Evolutionary conservation across 2,797 vertebrate species (phyloP).

Genomic region (Lepus townsendii): DNA sequence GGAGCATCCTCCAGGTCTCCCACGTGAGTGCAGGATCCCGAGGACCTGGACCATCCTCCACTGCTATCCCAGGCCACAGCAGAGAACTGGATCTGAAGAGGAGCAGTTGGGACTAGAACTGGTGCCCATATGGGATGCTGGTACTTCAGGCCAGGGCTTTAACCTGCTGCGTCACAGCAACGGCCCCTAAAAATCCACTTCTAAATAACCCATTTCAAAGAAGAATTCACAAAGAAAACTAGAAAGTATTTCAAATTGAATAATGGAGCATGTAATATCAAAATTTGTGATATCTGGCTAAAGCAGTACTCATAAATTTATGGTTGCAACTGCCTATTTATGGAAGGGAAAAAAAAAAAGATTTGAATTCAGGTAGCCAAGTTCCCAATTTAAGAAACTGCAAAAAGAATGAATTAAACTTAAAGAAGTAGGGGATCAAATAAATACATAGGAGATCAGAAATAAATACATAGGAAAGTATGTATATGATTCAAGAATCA

Average conservation of each 20-base stretch:
- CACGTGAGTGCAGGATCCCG: no score
- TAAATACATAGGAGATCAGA: not conserved
- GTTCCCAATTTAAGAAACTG: slow-evolving; percentile 36
- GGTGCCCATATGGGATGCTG: no score
- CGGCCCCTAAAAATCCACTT: not conserved
- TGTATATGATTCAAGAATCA: not conserved
- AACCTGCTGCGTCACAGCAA: no score
- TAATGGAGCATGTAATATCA: slow-evolving; percentile 25
- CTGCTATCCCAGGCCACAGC: no score
- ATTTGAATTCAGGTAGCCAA: slow-evolving; percentile 21
- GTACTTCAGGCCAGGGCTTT: no score
- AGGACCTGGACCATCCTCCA: no score
- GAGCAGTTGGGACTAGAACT: no score
- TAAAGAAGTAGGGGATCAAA: not conserved
- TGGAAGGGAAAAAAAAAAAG: not conserved
- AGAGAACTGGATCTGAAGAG: no score
- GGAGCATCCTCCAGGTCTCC: no score
- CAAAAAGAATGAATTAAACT: slow-evolving; percentile 19
- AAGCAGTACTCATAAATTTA: slow-evolving; percentile 8
- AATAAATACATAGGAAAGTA: not conserved
- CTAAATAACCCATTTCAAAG: slow-evolving; percentile 48
- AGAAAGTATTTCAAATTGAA: slow-evolving; percentile 40
- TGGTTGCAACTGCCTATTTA: not conserved
- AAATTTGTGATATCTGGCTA: slow-evolving; percentile 36
- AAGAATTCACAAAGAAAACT: slow-evolving; percentile 11